Percentiles rank a stretch among this genome's conserved stretches.
Conservation (phyloP, 2,888 invertebrate species). For the Cenopis cana region DNA sequence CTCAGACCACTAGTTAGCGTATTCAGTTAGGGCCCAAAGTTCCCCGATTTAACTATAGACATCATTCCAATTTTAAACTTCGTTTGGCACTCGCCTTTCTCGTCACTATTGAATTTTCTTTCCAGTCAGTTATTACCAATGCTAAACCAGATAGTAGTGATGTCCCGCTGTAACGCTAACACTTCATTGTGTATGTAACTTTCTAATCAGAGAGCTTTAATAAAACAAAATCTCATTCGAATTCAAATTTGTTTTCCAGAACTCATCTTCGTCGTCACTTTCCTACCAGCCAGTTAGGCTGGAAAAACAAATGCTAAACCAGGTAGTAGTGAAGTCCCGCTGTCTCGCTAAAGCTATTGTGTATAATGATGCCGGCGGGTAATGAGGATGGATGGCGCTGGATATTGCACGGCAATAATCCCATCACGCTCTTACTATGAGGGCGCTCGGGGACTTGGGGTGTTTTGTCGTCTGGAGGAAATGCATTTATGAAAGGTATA, state of each 20-base stretch:
- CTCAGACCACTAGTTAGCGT: too few species aligned
- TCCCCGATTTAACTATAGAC: too few species aligned
- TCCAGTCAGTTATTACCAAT: background rate
- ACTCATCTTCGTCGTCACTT: background rate
- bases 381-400: constrained; percentile 66
- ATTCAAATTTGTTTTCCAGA: background rate
- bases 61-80: background rate
- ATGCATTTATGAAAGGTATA: background rate
- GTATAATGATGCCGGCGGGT: constrained; percentile 48
- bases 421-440: constrained; percentile 44
- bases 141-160: background rate
- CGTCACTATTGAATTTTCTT: background rate
- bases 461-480: background rate
- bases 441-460: background rate
- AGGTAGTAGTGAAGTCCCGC: constrained; percentile 18
- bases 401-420: constrained; percentile 65
- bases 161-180: background rate
- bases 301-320: background rate
- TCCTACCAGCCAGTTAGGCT: background rate
- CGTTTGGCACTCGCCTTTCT: background rate
- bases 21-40: too few species aligned
- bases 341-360: constrained; percentile 26
- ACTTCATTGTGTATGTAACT: too few species aligned
- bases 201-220: too few species aligned
- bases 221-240: background rate